Evolutionary conservation across 2,888 invertebrate species (phyloP), one percentile per base, ranked within the genome.

Genomic region (Cetonia aurata): DNA sequence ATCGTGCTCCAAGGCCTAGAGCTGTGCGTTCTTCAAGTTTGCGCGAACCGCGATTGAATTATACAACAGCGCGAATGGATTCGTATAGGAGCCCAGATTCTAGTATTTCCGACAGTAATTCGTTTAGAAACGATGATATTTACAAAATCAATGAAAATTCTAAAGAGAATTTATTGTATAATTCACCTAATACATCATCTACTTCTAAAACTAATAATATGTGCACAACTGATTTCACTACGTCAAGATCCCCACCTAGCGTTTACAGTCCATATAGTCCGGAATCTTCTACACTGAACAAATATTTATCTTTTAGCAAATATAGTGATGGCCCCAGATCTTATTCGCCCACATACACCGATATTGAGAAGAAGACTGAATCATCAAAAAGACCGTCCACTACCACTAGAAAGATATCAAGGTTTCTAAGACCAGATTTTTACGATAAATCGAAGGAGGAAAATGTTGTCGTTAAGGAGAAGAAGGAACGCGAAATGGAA

Each of bases 361-460:
- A 75, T 75, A 75, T 80, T 76, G 78, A 79, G 59, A 82, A 80
- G 78, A 80, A 80, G 79, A 78, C 81, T 74, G 80, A 80, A 76
- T 57, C 37, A 37, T 37, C 73, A 17, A 79, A 77, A 70, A 79
- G 78, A 74, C 77, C 79, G 62, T 78, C 80, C 67, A 75, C 72
- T 46, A 68, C 75, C 17, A 56, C 67, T 6, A 89, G 90, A 60
- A 88, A 91, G 73, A 88, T 92, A 70, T 92, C 92, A 8, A 86
- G 94, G 70, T 94, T 93, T 83, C 84, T 94, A 70, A 87, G 94
- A 37, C 92, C 93, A 0, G 94, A 94, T 82, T 93, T 93, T 80
- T 93, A 90, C 80, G 93, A 93, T 74, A 85, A 90, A 1, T 86
- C 88, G 2, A 81, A 82, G 75, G 89, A 90, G 8, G 93, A 93